A percentile compares a stretch with the other conserved stretches of the same genome.
Conservation (phyloP, 2,113 vertebrate genomes). For the Catharus minimus region DNA sequence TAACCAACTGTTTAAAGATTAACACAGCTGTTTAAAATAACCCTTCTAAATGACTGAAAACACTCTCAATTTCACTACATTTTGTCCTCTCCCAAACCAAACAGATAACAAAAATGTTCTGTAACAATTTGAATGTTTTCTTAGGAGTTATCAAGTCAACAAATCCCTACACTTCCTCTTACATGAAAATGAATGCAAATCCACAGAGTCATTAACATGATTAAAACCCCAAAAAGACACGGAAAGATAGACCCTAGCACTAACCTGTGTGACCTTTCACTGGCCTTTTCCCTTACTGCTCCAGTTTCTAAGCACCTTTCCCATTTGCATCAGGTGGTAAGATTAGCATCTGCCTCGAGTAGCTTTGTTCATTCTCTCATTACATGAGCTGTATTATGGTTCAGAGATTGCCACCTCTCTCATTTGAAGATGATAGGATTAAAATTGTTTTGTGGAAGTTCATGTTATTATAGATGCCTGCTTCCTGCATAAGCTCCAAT, state of each 20-base stretch:
- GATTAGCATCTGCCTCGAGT: background rate
- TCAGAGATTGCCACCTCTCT: background rate
- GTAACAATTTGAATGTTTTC: background rate
- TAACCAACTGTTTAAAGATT: constrained; percentile 14
- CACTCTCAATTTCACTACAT: background rate
- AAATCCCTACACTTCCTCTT: background rate
- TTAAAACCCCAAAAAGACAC: background rate
- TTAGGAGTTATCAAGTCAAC: background rate
- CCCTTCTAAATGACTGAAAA: background rate
- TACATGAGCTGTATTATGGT: background rate
- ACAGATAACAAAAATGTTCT: background rate
- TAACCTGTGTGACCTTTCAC: background rate
- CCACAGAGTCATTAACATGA: background rate
- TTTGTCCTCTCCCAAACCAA: background rate
- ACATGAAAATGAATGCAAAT: background rate
- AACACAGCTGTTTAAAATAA: constrained; percentile 3
- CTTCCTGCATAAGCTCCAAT: background rate
- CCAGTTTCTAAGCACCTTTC: background rate
- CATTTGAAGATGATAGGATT: background rate
- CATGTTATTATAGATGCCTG: background rate
- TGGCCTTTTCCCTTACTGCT: background rate
- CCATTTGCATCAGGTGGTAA: background rate
- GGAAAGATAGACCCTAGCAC: background rate
- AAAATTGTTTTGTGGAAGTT: background rate
- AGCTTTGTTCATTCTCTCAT: background rate